A percentile compares a stretch with the other conserved stretches of the same genome.
Conservation (phyloP, 35 echinoderm and acorn worm genomes). For the Lytechinus pictus region DNA sequence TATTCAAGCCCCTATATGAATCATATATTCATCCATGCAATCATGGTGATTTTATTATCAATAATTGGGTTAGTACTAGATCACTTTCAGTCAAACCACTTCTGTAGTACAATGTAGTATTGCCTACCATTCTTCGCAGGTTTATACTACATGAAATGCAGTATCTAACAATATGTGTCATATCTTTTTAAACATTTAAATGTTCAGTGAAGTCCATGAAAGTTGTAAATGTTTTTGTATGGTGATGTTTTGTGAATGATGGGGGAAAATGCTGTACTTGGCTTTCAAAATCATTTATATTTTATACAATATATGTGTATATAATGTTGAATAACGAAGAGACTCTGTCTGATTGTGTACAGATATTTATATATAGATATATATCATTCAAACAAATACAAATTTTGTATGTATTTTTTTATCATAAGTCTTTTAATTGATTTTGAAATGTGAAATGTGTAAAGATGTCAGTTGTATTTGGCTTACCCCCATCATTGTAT, state of each 20-base stretch:
- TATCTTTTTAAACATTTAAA: too few relatives aligned
- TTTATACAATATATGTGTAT: conserved; percentile 15
- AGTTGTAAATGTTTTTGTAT: neutral
- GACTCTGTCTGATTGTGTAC: neutral
- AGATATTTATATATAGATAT: conserved; percentile 2
- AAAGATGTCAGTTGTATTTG: neutral
- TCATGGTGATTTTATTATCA: too few relatives aligned
- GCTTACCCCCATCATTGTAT: neutral
- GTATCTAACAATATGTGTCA: neutral
- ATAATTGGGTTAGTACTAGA: too few relatives aligned
- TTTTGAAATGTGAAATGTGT: neutral
- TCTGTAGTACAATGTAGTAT: neutral
- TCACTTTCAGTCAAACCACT: too few relatives aligned
- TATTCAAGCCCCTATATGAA: too few relatives aligned
- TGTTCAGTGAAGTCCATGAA: neutral
- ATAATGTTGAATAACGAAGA: conserved; percentile 3
- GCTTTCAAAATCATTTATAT: conserved; percentile 8
- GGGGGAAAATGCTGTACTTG: neutral
- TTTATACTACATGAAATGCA: neutral
- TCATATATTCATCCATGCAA: too few relatives aligned
- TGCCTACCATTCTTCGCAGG: neutral
- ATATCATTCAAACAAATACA: neutral
- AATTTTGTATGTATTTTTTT: neutral
- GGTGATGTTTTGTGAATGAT: neutral
- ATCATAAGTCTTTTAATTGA: neutral